Evolutionary conservation across 2,888 invertebrate genomes (phyloP), one percentile per base, ranked within the genome.

Genomic region (Meta bourneti): DNA sequence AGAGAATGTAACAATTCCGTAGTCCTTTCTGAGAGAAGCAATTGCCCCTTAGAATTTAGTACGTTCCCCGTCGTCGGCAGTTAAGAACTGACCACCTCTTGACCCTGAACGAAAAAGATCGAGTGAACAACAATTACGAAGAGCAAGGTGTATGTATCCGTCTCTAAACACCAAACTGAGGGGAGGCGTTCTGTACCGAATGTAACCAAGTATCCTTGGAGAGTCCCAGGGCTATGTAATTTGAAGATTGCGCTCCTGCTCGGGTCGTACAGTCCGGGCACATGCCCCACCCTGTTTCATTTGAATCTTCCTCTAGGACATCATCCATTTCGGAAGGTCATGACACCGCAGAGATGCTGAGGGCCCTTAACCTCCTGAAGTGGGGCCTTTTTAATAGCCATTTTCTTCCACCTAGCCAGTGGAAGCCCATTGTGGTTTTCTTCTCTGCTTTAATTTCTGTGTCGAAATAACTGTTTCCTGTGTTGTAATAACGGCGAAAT

Each of bases 211-310:
- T 87, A 91, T 87, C 91, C 74, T 88, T 34, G 61, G 83, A 71
- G 61, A 34, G 48, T 52, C 83, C 48, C 61, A 70, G 79, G 83
- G 84, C 87, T 75, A 70, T 82, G 72, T 82, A 91, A 82, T 91
- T 91, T 86, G 91, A 78, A 72, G 87, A 91, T 83, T 78, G 20
- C 48, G 48, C 52, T 78, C 54, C 82, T 69, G 34, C 48, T 89
- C 54, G 82, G 83, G 91, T 87, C 82, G 87, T 83, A 78, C 20
- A 87, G 85, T 80, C 81, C 54, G 83, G 75, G 70, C 69, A 20
- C n/a, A 0, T 61, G 83, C 91, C 91, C 91, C 91, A 91, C 91
- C 91, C 86, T 79, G 87, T 78, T 91, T 87, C 91, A 91, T 91
- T 91, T 87, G 91, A 91, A 91, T 91, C 87, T 91, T 87, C 71